These are phyloP conservation scores for Lasaia peninsularis DNA, from an alignment of 1,140 invertebrate species.

Conservation along the genomic window DNA sequence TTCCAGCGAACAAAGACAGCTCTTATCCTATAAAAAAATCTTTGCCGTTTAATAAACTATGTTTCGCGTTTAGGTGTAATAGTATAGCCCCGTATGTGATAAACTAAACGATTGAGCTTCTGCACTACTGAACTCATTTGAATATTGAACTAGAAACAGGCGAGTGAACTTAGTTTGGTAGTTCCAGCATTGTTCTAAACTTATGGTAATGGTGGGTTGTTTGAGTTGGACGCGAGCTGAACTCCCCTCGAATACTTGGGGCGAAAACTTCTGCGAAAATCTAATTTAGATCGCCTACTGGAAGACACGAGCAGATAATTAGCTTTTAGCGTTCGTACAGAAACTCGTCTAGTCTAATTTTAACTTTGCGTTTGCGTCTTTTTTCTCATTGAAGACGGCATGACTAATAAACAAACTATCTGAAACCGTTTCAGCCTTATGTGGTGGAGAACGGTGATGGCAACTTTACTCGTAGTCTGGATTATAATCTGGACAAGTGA, in stretches of 20 bases:
- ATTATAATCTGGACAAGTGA: too few species aligned
- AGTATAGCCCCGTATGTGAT: slow-evolving; percentile 17
- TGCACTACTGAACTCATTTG: slow-evolving; percentile 54
- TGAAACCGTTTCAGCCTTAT: neutral
- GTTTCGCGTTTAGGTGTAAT: too few species aligned
- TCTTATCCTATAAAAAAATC: too few species aligned
- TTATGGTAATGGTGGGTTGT: slow-evolving; percentile 58
- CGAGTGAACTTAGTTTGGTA: slow-evolving; percentile 44
- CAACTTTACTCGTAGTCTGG: too few species aligned
- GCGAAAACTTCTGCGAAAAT: slow-evolving; percentile 51
- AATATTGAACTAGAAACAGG: slow-evolving; percentile 56
- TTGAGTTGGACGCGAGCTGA: slow-evolving; percentile 51
- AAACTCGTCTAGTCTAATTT: slow-evolving; percentile 47
- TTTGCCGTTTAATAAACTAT: too few species aligned
- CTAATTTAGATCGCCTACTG: slow-evolving; percentile 46
- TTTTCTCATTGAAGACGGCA: slow-evolving; percentile 4
- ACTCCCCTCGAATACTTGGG: slow-evolving; percentile 34
- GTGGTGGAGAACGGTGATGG: neutral
- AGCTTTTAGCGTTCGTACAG: slow-evolving; percentile 46
- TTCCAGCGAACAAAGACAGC: too few species aligned
- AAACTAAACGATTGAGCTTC: slow-evolving; percentile 46
- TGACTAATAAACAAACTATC: neutral
- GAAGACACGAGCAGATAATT: slow-evolving; percentile 43
- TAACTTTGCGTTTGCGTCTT: slow-evolving; percentile 22
- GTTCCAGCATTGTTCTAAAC: slow-evolving; percentile 56